Evolutionary conservation across 2,797 vertebrate species (phyloP), one percentile per base, ranked within the genome.

Genomic region (Tokudaia tokunoshimensis): DNA sequence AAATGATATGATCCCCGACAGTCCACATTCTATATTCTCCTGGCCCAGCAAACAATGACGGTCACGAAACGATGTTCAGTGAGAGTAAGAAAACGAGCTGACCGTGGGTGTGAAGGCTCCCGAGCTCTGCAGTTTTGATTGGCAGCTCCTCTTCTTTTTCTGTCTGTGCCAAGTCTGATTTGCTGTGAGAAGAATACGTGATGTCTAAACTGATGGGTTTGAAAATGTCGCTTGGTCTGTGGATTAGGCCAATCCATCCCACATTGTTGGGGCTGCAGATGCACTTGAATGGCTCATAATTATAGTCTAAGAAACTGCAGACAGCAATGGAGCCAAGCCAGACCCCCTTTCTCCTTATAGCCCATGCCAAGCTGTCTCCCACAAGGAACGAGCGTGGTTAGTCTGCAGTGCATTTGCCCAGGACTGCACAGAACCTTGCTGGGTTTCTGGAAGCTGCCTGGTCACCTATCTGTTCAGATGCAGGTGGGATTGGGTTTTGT

Each of bases 241-340:
- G 96, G 94, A 98, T 93, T 8, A 13, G 95, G 96, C 57, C 90
- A 97, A 97, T 97, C 97, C 74, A 91, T 96, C 93, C 97, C 92
- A 98, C 95, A 85, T 96, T 72, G 97, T 63, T 92, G 98, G 98
- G 98, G 94, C 95, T 70, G 41, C 98, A 98, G 98, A 97, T 98
- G 98, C 97, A 97, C 96, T 97, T 97, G 98, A 98, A 96, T 41
- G 93, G 97, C 57, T 97, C 37, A 5, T 94, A 67, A 84, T 97
- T 89, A 80, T 55, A 91, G 96, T 94, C 89, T 93, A 95, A 98
- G 96, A 98, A 96, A 95, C 84, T n/a, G 2, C 97, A 98, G 98
- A 97, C 98, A 97, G 98, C 97, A 96, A 97, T 12, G 78, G 67
- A 83, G 72, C 4, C 47, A 13, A 74, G 94, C 95, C 95, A 88